phyloP scores from a whole-genome alignment of 2,888 invertebrate genomes.

The Hipparchia sbordonii region DNA sequence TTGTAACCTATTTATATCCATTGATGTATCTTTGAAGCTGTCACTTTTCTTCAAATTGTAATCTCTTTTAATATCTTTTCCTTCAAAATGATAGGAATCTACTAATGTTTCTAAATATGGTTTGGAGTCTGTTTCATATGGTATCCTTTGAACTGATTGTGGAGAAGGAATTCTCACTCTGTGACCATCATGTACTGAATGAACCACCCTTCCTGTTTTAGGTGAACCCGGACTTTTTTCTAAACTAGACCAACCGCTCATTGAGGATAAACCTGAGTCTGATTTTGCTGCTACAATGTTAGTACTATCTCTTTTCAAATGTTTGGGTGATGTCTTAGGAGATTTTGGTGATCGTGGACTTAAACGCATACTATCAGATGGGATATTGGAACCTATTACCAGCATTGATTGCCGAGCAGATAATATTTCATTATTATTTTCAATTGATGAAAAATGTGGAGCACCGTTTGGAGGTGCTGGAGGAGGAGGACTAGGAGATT shows the following conservation, averaged over 20 bases:
- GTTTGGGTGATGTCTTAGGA: conserved; percentile 88
- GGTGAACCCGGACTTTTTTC: conserved; percentile 94
- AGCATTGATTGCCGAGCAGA: conserved; percentile 61
- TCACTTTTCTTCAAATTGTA: conserved; percentile 59
- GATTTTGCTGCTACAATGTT: conserved; percentile 90
- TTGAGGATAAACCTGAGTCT: conserved; percentile 93
- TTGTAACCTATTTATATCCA: conserved; percentile 64
- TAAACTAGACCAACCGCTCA: conserved; percentile 93
- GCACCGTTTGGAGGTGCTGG: conserved; percentile 89
- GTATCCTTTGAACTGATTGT: conserved; percentile 65
- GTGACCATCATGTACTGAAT: conserved; percentile 68
- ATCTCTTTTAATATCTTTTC: conserved; percentile 62
- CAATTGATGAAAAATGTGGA: conserved; percentile 72
- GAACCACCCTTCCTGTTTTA: conserved; percentile 79
- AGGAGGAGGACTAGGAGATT: conserved; percentile 90
- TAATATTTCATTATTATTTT: conserved; percentile 63
- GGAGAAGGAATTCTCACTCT: conserved; percentile 72
- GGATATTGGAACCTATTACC: conserved; percentile 57
- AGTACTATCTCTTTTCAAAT: conserved; percentile 82
- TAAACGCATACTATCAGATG: conserved; percentile 79
- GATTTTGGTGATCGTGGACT: conserved; percentile 89
- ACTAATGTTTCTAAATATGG: conserved; percentile 83
- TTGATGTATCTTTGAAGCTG: conserved; percentile 58
- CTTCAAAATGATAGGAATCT: conserved; percentile 75
- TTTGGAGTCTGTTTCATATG: conserved; percentile 71